These are phyloP conservation scores for Gari tellinella DNA, from an alignment of 2,888 invertebrate species.

Conservation along the genomic window DNA sequence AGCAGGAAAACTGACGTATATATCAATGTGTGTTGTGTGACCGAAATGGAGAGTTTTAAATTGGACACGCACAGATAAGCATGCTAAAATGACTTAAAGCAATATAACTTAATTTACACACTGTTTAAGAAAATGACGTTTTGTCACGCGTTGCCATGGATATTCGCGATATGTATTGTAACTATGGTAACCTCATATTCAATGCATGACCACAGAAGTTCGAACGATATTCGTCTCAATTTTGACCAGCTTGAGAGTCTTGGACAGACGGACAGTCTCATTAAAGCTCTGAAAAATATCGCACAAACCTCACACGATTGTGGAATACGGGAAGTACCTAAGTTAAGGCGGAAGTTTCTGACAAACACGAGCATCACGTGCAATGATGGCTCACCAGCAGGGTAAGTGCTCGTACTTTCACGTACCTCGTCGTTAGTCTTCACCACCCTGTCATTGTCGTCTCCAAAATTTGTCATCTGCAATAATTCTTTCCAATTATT, in stretches of 20 bases:
- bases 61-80: too few relatives aligned
- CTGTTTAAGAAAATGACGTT: constrained; percentile 47
- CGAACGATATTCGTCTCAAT: constrained; percentile 66
- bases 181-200: constrained; percentile 36
- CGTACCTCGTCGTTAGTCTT: too few relatives aligned
- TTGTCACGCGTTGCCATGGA: constrained; percentile 40
- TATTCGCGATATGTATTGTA: constrained; percentile 37
- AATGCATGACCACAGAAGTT: constrained; percentile 44
- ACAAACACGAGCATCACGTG: constrained; percentile 75
- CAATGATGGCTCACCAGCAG: constrained; percentile 79
- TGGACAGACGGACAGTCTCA: constrained; percentile 67
- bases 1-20: too few relatives aligned
- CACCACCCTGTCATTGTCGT: too few relatives aligned
- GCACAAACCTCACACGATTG: constrained; percentile 76
- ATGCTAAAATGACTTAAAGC: too few relatives aligned
- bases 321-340: constrained; percentile 75
- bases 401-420: constrained; percentile 65
- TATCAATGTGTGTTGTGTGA: too few relatives aligned
- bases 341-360: constrained; percentile 70
- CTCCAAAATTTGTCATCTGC: too few relatives aligned
- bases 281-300: constrained; percentile 69
- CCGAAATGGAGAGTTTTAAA: too few relatives aligned
- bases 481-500: too few relatives aligned
- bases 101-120: not conserved
- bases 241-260: constrained; percentile 62